Evolutionary conservation across 1,140 invertebrate genomes (phyloP).

Genomic region (Watersipora subatra): DNA sequence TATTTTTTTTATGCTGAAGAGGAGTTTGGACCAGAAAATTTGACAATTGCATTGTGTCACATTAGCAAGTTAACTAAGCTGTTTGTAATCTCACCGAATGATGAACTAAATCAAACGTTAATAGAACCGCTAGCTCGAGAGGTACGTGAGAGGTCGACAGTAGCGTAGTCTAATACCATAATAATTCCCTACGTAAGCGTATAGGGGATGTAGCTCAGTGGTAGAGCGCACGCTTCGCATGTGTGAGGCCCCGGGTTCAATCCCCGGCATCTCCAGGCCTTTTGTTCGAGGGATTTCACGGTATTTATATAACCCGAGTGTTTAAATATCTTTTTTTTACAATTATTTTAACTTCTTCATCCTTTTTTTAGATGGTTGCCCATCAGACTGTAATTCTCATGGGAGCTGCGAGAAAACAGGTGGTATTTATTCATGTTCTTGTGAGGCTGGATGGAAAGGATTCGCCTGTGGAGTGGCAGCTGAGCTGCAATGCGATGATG

Average conservation of each 20-base stretch:
- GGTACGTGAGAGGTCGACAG: no score
- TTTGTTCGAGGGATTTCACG: no score
- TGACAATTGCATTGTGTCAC: no score
- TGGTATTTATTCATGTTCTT: constrained; percentile 58
- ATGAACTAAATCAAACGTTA: no score
- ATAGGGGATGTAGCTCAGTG: background rate
- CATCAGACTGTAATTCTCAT: constrained; percentile 80
- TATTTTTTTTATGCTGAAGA: no score
- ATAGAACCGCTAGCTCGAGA: no score
- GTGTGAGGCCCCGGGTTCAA: background rate
- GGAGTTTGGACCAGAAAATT: no score
- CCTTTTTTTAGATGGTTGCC: constrained; percentile 68
- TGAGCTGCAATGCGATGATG: constrained; percentile 81
- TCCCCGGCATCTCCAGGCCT: background rate
- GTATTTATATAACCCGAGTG: background rate
- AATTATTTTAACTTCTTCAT: background rate
- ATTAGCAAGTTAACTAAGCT: no score
- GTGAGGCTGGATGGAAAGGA: constrained; percentile 84
- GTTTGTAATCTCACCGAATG: no score
- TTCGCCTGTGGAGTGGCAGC: constrained; percentile 74
- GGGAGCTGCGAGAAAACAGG: constrained; percentile 61
- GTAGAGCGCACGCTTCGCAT: background rate
- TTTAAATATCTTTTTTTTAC: background rate
- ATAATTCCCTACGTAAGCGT: no score
- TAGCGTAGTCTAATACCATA: no score